These are phyloP conservation scores for Rhineura floridana DNA, from an alignment of 2,113 vertebrate genomes.

Conservation along the genomic window DNA sequence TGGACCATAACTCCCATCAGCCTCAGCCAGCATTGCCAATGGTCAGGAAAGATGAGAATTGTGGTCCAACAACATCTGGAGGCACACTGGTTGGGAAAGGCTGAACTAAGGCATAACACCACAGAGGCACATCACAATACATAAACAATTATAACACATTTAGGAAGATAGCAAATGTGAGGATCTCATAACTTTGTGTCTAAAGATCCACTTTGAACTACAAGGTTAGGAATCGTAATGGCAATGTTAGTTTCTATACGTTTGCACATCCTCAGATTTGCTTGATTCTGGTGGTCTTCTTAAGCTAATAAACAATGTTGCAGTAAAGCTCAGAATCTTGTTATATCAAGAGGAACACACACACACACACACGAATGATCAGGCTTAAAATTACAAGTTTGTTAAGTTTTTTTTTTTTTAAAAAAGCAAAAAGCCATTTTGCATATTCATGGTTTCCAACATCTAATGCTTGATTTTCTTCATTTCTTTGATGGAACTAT, in stretches of 20 bases:
- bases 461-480: slow-evolving; percentile 14
- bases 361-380: background rate
- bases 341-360: background rate
- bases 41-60: too few relatives aligned
- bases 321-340: background rate
- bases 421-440: slow-evolving; percentile 2
- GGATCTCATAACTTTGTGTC: background rate
- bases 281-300: background rate
- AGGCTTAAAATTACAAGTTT: slow-evolving; percentile 2
- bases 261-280: background rate
- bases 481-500: slow-evolving; percentile 6
- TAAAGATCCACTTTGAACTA: background rate
- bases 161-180: background rate
- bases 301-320: background rate
- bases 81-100: too few relatives aligned
- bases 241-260: background rate
- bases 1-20: too few relatives aligned
- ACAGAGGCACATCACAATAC: background rate
- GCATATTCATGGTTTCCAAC: slow-evolving; percentile 25
- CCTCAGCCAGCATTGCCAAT: too few relatives aligned
- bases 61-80: too few relatives aligned
- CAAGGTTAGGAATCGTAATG: background rate
- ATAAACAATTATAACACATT: background rate
- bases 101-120: too few relatives aligned
- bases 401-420: background rate